Evolutionary conservation across 2,113 vertebrate species (phyloP).

Genomic region (Plotosus lineatus): DNA sequence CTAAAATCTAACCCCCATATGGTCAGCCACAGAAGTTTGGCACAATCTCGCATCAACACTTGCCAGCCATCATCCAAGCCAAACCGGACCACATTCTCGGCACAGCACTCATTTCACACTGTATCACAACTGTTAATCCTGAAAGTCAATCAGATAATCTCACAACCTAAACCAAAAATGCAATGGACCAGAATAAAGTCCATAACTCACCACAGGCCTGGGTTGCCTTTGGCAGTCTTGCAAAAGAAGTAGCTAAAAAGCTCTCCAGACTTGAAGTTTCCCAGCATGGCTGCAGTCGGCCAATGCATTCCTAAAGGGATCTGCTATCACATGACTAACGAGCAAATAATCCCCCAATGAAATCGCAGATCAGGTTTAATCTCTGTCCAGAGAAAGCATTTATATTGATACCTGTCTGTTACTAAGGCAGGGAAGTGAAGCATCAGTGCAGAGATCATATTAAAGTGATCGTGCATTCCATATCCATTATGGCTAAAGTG

Average conservation of each 20-base stretch:
- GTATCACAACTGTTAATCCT: conserved; percentile 4
- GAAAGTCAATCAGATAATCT: conserved; percentile 19
- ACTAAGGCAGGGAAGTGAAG: conserved; percentile 2
- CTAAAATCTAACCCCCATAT: conserved; percentile 5
- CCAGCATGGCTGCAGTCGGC: conserved; percentile 69
- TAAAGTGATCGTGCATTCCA: neutral
- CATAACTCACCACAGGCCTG: conserved; percentile 73
- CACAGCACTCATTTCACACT: conserved; percentile 8
- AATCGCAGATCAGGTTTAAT: conserved; percentile 56
- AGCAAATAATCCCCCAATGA: conserved; percentile 68
- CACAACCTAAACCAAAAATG: conserved; percentile 10
- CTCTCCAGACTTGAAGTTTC: conserved; percentile 76
- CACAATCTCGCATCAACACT: neutral
- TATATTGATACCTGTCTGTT: conserved; percentile 44
- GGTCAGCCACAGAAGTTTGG: conserved; percentile 31
- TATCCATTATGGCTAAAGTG: neutral
- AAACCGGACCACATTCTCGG: conserved; percentile 30
- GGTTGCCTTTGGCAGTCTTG: conserved; percentile 76
- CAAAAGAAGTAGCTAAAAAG: conserved; percentile 78
- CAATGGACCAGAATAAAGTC: conserved; percentile 16
- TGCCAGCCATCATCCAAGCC: conserved; percentile 35
- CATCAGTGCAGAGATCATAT: neutral
- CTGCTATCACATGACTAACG: conserved; percentile 76
- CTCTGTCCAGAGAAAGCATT: conserved; percentile 52
- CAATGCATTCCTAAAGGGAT: conserved; percentile 67